A percentile compares a stretch with the other conserved stretches of the same genome.
Evolutionary conservation across 2,888 invertebrate species (phyloP).

Genomic region (Agrochola lota): DNA sequence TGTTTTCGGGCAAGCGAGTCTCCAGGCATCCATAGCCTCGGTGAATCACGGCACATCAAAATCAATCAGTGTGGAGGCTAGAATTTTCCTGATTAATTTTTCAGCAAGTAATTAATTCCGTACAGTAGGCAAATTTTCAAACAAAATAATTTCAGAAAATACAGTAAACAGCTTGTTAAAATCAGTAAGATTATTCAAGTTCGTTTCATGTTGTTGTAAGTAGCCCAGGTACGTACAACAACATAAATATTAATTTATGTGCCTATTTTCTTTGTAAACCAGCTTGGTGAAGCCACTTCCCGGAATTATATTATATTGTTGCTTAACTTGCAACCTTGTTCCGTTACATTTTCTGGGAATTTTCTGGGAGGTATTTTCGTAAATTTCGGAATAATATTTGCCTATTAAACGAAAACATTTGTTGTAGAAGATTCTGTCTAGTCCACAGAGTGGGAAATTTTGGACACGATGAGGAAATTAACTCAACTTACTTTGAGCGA

Average conservation of each 20-base stretch:
- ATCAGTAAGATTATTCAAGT: background rate
- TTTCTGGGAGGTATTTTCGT: background rate
- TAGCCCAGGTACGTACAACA: background rate
- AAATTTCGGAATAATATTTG: conserved; percentile 9
- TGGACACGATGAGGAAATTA: background rate
- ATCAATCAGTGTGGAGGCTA: too few relatives aligned
- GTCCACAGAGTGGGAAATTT: background rate
- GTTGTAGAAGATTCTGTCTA: background rate
- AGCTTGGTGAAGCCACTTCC: conserved; percentile 4
- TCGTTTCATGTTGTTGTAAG: conserved; percentile 3
- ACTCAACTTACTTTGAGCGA: background rate
- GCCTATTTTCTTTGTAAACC: conserved; percentile 15
- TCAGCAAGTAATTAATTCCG: background rate
- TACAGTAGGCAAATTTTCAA: background rate
- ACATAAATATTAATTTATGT: conserved; percentile 29
- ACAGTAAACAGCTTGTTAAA: background rate
- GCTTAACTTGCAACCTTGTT: background rate
- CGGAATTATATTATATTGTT: conserved; percentile 14
- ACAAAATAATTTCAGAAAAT: conserved; percentile 5
- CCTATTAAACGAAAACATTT: conserved; percentile 9
- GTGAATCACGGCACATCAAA: too few relatives aligned
- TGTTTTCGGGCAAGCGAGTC: too few relatives aligned
- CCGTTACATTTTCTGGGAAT: conserved; percentile 17
- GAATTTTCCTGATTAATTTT: too few relatives aligned
- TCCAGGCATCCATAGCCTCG: too few relatives aligned